Evolutionary conservation across 2,888 invertebrate species (phyloP).

Genomic region (Melanostoma scalare): DNA sequence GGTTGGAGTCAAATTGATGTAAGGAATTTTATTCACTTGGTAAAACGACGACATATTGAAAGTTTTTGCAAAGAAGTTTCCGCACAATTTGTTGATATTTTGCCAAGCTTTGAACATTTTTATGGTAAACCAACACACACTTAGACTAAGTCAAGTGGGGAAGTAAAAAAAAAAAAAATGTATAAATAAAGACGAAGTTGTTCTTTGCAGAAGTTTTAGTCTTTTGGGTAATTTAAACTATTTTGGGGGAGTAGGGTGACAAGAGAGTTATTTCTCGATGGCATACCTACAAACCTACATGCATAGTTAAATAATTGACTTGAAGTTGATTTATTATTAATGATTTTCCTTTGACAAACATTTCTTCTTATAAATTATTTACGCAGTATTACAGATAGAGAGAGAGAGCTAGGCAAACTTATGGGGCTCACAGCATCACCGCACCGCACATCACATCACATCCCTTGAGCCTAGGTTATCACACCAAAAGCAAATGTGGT

Average conservation of each 20-base stretch:
- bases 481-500: constrained; percentile 16
- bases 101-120: constrained; percentile 24
- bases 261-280: background rate
- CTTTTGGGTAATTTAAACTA: constrained; percentile 65
- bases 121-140: constrained; percentile 5
- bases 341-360: constrained; percentile 36
- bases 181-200: constrained; percentile 24
- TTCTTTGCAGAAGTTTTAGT: constrained; percentile 58
- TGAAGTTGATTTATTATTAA: constrained; percentile 35
- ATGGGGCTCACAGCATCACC: constrained; percentile 6
- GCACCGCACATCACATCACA: background rate
- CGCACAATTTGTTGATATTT: constrained; percentile 70
- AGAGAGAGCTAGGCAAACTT: background rate
- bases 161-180: too few species aligned
- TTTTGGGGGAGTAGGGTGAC: constrained; percentile 22
- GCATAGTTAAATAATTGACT: constrained; percentile 48
- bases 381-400: constrained; percentile 1
- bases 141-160: constrained; percentile 1
- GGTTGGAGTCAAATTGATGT: constrained; percentile 47
- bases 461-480: constrained; percentile 10
- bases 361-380: constrained; percentile 35
- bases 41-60: constrained; percentile 67
- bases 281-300: constrained; percentile 4
- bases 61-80: constrained; percentile 63
- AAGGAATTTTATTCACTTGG: constrained; percentile 62